phyloP scores from a whole-genome alignment of 2,797 vertebrate genomes.

The Siniperca obscura region DNA sequence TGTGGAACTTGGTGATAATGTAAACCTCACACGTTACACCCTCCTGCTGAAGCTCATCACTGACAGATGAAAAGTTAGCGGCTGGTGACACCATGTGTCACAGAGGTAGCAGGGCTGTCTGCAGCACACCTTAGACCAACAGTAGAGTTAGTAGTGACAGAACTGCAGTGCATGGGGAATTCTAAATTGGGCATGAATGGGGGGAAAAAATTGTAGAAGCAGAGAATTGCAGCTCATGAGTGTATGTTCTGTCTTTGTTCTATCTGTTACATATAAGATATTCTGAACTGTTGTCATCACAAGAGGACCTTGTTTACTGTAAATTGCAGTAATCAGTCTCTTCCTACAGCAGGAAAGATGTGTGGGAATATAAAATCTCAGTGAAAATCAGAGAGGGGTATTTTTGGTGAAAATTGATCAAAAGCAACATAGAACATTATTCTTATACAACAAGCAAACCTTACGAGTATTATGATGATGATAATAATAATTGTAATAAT shows the following conservation, averaged over 20 bases:
- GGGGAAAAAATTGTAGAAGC: background rate
- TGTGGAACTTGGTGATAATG: conserved; percentile 2
- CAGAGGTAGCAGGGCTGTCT: conserved; percentile 28
- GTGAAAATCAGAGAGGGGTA: background rate
- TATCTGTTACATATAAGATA: background rate
- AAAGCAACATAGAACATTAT: background rate
- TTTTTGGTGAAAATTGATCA: background rate
- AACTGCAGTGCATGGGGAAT: background rate
- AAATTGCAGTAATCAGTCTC: background rate
- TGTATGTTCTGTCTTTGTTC: background rate
- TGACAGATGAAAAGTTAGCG: conserved; percentile 36
- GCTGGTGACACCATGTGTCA: conserved; percentile 37
- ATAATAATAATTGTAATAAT: too few relatives aligned
- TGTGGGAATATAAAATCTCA: background rate
- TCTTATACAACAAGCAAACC: background rate
- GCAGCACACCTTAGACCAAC: background rate
- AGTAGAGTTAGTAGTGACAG: background rate
- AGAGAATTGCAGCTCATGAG: background rate
- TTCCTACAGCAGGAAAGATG: background rate
- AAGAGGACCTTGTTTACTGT: background rate
- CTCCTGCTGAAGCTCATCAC: conserved; percentile 22
- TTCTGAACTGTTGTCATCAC: background rate
- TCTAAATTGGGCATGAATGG: background rate
- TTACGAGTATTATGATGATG: too few relatives aligned
- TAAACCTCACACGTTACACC: conserved; percentile 7